A percentile compares a stretch with the other conserved stretches of the same genome.
These are phyloP conservation scores for Ips typographus DNA, from an alignment of 1,140 invertebrate genomes.

Conservation along the genomic window DNA sequence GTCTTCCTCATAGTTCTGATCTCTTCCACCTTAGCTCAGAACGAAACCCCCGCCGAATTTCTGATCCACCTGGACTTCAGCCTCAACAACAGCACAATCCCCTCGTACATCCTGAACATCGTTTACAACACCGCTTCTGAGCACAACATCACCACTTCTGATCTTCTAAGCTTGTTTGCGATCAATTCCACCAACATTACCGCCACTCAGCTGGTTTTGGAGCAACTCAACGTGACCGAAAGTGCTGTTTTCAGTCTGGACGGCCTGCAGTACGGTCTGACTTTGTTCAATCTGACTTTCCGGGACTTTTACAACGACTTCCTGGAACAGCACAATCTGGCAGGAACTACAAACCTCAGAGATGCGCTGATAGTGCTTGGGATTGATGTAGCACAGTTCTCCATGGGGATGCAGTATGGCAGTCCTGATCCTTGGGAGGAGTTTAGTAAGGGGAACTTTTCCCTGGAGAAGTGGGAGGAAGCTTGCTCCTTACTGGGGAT, in stretches of 20 bases:
- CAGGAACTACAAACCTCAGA: neutral
- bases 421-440: slow-evolving; percentile 11
- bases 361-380: slow-evolving; percentile 4
- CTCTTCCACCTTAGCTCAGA: neutral
- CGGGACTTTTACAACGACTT: slow-evolving; percentile 14
- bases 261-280: slow-evolving; percentile 12
- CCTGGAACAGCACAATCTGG: neutral
- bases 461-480: neutral
- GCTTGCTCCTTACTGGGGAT: neutral
- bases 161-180: slow-evolving; percentile 11
- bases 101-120: slow-evolving; percentile 9
- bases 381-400: slow-evolving; percentile 12
- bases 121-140: slow-evolving; percentile 6
- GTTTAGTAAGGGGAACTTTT: slow-evolving; percentile 23
- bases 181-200: neutral
- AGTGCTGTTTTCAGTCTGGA: slow-evolving; percentile 12
- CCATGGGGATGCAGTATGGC: neutral
- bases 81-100: slow-evolving; percentile 11
- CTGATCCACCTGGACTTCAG: slow-evolving; percentile 3
- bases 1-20: no score
- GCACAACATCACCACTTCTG: slow-evolving; percentile 2
- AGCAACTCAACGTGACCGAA: slow-evolving; percentile 4
- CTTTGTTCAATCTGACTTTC: slow-evolving; percentile 14
- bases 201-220: slow-evolving; percentile 5
- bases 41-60: slow-evolving; percentile 6